Evolutionary conservation across 2,113 vertebrate species (phyloP).

Genomic region (Sula dactylatra): DNA sequence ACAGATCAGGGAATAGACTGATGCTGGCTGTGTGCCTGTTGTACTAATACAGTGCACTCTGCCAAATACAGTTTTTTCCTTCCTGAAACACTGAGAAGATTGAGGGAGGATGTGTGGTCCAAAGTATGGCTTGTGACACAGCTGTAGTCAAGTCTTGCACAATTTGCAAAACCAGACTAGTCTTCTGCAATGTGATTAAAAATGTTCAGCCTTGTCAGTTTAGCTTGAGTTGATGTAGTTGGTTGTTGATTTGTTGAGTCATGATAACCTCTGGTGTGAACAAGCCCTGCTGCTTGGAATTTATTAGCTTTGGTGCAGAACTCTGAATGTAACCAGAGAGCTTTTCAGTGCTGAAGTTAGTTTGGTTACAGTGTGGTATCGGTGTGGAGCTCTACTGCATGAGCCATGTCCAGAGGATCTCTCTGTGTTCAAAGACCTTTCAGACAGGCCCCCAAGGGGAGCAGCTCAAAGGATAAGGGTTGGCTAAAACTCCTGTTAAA

Average conservation of each 20-base stretch:
- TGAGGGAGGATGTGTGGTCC: not conserved
- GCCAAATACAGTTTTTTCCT: slow-evolving; percentile 38
- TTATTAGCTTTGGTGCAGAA: not conserved
- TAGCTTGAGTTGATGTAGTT: not conserved
- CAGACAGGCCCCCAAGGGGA: not conserved
- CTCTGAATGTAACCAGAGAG: not conserved
- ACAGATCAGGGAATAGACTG: slow-evolving; percentile 25
- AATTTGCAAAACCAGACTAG: slow-evolving; percentile 14
- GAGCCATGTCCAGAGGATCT: not conserved
- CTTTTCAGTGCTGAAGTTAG: not conserved
- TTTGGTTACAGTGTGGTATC: not conserved
- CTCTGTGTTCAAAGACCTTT: not conserved
- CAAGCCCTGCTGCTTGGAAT: not conserved
- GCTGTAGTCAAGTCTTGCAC: slow-evolving; percentile 19
- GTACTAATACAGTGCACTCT: not conserved
- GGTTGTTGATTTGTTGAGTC: not conserved
- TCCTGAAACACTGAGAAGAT: slow-evolving; percentile 15
- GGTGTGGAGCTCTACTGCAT: not conserved
- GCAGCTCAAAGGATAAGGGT: not conserved
- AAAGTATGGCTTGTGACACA: not conserved
- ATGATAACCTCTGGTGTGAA: not conserved
- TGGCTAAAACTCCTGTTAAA: not conserved
- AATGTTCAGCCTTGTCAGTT: not conserved
- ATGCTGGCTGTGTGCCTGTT: slow-evolving; percentile 25
- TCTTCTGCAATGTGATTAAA: not conserved